phyloP scores from a whole-genome alignment of 2,888 invertebrate genomes.

The Adela reaumurella region DNA sequence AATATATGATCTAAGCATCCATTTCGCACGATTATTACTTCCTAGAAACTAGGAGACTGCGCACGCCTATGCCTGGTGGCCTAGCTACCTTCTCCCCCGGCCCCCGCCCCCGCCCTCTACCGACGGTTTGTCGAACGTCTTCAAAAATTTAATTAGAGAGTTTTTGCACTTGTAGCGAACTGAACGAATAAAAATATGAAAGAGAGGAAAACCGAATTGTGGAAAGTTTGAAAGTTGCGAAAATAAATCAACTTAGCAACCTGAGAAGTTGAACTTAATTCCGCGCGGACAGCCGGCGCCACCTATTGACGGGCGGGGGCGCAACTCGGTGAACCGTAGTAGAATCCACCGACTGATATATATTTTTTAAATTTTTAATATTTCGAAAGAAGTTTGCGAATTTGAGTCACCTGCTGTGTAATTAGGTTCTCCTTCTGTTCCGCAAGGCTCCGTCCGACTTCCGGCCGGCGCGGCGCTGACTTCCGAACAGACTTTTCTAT shows the following conservation, averaged over 20 bases:
- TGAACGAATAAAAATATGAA: background rate
- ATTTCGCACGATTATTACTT: too few relatives aligned
- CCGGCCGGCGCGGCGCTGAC: too few relatives aligned
- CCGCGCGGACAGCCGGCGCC: background rate
- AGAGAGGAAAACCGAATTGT: background rate
- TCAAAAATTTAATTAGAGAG: background rate
- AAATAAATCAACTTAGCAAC: conserved; percentile 31
- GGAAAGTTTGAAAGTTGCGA: conserved; percentile 10
- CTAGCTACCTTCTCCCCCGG: too few relatives aligned
- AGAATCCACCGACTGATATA: background rate
- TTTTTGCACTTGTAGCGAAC: background rate
- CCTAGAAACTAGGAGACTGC: too few relatives aligned
- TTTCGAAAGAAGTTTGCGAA: too few relatives aligned
- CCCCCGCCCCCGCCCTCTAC: too few relatives aligned
- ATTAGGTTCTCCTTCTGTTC: too few relatives aligned
- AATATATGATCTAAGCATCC: too few relatives aligned
- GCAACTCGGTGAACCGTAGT: background rate
- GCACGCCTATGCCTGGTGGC: too few relatives aligned
- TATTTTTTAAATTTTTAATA: background rate
- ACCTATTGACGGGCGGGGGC: background rate
- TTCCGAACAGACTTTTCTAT: too few relatives aligned
- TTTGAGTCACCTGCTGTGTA: too few relatives aligned
- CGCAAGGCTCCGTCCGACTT: too few relatives aligned
- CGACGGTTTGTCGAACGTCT: background rate
- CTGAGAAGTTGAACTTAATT: background rate